Conservation (phyloP, 2,888 invertebrate genomes). For the Busseola fusca region DNA sequence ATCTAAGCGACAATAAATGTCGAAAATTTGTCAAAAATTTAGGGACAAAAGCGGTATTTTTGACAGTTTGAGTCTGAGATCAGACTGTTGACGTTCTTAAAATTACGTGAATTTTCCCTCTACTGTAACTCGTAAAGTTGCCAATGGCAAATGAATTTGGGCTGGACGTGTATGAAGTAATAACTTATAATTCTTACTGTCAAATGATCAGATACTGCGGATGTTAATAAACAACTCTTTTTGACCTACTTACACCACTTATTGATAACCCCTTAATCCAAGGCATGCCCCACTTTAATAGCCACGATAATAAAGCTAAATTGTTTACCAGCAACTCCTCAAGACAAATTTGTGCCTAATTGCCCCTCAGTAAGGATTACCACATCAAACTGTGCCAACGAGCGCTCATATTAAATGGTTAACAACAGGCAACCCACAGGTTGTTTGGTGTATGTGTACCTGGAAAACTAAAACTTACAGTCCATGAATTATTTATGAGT, state of each 20-base stretch:
- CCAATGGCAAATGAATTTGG: neutral
- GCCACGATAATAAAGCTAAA: slow-evolving; percentile 34
- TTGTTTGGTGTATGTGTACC: slow-evolving; percentile 70
- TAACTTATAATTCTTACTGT: neutral
- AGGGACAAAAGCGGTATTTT: no score
- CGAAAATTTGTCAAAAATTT: no score
- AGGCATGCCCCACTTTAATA: slow-evolving; percentile 3
- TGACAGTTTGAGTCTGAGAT: no score
- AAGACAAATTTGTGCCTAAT: slow-evolving; percentile 62
- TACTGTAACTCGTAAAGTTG: neutral
- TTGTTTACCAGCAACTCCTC: slow-evolving; percentile 33
- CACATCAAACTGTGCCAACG: slow-evolving; percentile 64
- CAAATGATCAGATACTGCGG: neutral
- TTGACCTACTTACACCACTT: neutral
- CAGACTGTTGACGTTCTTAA: neutral
- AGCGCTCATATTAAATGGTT: slow-evolving; percentile 71
- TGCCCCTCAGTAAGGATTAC: slow-evolving; percentile 56
- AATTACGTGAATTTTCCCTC: neutral
- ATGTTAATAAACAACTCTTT: neutral
- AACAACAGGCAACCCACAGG: slow-evolving; percentile 72
- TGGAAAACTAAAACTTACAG: slow-evolving; percentile 81
- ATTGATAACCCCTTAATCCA: slow-evolving; percentile 13
- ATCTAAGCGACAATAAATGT: neutral
- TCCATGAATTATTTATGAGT: slow-evolving; percentile 76
- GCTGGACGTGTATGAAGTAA: neutral